Evolutionary conservation across 2,888 invertebrate genomes (phyloP).

Genomic region (Trichopoda pennipes): DNA sequence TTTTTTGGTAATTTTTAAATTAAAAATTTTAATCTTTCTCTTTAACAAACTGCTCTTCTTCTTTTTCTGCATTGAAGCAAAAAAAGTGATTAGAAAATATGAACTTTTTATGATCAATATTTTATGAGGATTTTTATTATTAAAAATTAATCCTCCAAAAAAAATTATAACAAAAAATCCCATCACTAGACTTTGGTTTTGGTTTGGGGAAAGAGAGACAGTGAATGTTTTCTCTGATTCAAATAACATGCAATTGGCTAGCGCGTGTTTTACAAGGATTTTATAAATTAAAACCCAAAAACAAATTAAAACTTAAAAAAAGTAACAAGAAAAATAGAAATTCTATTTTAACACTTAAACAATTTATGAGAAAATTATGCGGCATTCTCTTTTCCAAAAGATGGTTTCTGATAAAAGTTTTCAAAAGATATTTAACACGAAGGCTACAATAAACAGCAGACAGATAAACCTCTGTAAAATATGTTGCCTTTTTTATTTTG

Average conservation of each 20-base stretch:
- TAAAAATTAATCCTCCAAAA: not conserved
- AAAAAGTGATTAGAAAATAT: too few species aligned
- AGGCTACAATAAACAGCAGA: too few species aligned
- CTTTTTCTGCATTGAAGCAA: too few species aligned
- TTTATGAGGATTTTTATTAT: not conserved
- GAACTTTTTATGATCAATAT: too few species aligned
- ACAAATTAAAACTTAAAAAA: not conserved
- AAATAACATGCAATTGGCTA: slow-evolving; percentile 27
- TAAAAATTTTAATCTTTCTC: too few species aligned
- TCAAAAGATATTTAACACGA: too few species aligned
- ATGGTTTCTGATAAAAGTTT: not conserved
- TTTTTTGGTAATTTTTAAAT: too few species aligned
- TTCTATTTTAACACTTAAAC: slow-evolving; percentile 33
- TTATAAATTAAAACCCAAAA: slow-evolving; percentile 5
- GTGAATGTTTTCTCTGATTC: not conserved
- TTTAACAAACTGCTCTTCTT: too few species aligned
- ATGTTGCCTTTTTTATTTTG: too few species aligned
- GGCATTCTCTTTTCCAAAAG: slow-evolving; percentile 11
- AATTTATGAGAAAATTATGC: slow-evolving; percentile 63
- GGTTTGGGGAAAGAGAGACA: not conserved
- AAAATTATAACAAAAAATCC: not conserved
- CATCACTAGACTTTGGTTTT: not conserved
- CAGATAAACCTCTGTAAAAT: too few species aligned
- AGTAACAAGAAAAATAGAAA: not conserved
- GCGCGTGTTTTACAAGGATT: slow-evolving; percentile 50